These are phyloP conservation scores for Epsilonema sp. DNA, from an alignment of 2,888 invertebrate genomes.

Conservation along the genomic window DNA sequence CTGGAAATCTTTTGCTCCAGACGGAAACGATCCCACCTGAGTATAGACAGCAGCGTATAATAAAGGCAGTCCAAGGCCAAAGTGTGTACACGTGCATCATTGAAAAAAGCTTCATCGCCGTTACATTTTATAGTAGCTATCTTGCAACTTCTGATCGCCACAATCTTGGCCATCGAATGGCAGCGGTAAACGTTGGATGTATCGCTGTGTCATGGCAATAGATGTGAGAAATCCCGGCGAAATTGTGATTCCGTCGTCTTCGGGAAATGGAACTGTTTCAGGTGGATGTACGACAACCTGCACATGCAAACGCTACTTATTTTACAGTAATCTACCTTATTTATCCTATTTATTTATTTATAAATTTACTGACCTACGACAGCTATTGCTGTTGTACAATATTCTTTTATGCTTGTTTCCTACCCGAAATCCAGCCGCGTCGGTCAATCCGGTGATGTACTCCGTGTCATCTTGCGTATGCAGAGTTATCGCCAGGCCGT, in stretches of 20 bases:
- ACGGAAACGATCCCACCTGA: no score
- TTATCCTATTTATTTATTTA: no score
- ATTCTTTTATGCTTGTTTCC: no score
- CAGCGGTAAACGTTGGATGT: conserved; percentile 4
- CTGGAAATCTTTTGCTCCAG: no score
- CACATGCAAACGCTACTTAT: no score
- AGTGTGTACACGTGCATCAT: no score
- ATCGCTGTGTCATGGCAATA: conserved; percentile 2
- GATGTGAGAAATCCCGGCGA: conserved; percentile 6
- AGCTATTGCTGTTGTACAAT: no score
- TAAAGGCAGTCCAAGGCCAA: no score
- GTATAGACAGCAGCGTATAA: no score
- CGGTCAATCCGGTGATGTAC: not conserved
- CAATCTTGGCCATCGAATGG: conserved; percentile 8
- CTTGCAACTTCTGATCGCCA: not conserved
- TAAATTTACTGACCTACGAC: no score
- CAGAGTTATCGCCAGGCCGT: conserved; percentile 4
- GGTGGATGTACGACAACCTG: conserved; percentile 7
- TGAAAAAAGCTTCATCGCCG: no score
- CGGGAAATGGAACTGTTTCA: conserved; percentile 7
- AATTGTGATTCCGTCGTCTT: conserved; percentile 7
- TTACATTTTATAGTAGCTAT: not conserved
- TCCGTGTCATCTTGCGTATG: conserved; percentile 2
- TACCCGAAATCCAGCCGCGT: conserved; percentile 5
- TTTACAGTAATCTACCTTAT: no score